phyloP scores from a whole-genome alignment of 2,113 vertebrate genomes.

The Chrysochloris asiatica region DNA sequence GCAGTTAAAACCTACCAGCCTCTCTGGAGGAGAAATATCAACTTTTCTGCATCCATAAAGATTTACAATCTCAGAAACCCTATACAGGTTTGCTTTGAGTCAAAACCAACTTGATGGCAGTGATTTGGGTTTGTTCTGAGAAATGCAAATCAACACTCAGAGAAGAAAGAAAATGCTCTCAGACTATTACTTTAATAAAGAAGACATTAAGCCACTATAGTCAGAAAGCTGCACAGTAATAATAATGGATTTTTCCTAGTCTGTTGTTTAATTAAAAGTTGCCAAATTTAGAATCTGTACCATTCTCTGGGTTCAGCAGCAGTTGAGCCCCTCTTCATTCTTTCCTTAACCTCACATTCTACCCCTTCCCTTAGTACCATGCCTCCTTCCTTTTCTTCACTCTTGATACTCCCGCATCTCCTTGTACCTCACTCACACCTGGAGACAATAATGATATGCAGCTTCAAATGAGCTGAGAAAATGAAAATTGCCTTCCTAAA shows the following conservation, averaged over 20 bases:
- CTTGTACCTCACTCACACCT: slow-evolving; percentile 75
- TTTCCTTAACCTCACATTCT: accelerated
- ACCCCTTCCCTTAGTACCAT: neutral
- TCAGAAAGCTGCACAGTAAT: slow-evolving; percentile 52
- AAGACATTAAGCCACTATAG: slow-evolving; percentile 55
- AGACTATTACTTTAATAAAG: slow-evolving; percentile 65
- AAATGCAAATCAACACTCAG: slow-evolving; percentile 19
- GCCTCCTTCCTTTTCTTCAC: neutral
- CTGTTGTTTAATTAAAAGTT: slow-evolving; percentile 74
- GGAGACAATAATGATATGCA: slow-evolving; percentile 72
- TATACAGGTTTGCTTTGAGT: no score
- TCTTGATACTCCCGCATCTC: neutral
- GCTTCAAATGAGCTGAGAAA: slow-evolving; percentile 80
- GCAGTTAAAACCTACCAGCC: no score
- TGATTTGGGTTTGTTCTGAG: slow-evolving; percentile 49
- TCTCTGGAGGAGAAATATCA: no score
- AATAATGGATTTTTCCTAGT: slow-evolving; percentile 69
- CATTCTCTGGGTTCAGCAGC: slow-evolving; percentile 53
- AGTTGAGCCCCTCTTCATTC: accelerated
- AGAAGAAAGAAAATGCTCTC: slow-evolving; percentile 57
- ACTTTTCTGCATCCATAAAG: no score
- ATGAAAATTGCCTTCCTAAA: slow-evolving; percentile 82
- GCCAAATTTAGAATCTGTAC: neutral
- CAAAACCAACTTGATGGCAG: no score
- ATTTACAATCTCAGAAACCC: no score